Evolutionary conservation across 2,797 vertebrate species (phyloP).

Genomic region (Lophius americanus): DNA sequence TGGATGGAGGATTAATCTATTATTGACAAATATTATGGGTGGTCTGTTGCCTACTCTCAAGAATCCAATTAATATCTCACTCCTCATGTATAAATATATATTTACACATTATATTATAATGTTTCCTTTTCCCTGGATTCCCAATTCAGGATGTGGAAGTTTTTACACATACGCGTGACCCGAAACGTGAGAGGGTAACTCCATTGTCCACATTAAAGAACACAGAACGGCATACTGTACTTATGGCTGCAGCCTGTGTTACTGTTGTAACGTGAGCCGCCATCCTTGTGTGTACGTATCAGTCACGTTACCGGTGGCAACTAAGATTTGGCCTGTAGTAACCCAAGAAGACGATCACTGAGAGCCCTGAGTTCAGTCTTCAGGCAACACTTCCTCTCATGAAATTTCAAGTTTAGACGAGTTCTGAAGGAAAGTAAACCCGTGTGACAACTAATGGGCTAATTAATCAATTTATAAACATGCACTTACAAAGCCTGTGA

Average conservation of each 20-base stretch:
- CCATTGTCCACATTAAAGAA: background rate
- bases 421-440: background rate
- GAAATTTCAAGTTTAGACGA: no score
- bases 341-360: constrained; percentile 21
- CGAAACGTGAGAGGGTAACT: constrained; percentile 7
- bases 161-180: constrained; percentile 32
- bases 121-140: background rate
- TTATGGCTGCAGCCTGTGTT: constrained; percentile 7
- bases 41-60: background rate
- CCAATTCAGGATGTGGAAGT: background rate
- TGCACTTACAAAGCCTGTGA: no score
- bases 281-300: constrained; percentile 8
- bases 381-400: constrained; percentile 26
- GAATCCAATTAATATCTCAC: background rate
- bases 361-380: constrained; percentile 9
- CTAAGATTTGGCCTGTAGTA: constrained; percentile 43
- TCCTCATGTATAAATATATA: background rate
- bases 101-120: no score
- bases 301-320: constrained; percentile 2
- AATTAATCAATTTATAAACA: background rate
- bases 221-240: constrained; percentile 1
- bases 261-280: background rate
- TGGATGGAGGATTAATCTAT: no score
- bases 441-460: no score
- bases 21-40: background rate